A percentile compares a stretch with the other conserved stretches of the same genome.
These are phyloP conservation scores for Cydia strobilella DNA, from an alignment of 1,140 invertebrate genomes.

Conservation along the genomic window DNA sequence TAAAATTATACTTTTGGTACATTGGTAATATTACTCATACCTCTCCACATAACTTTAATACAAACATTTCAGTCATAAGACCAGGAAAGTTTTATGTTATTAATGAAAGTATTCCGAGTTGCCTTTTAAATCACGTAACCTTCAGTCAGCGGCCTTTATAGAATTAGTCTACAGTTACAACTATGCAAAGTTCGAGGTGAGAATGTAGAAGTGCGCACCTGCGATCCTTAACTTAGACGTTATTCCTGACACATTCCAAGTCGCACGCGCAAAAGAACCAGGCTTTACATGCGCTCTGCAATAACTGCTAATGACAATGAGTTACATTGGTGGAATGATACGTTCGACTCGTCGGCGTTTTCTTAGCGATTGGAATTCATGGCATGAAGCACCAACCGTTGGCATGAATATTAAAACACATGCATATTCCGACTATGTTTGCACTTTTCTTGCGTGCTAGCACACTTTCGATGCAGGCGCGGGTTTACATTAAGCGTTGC, in stretches of 20 bases:
- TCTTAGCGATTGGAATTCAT: background rate
- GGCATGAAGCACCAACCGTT: slow-evolving; percentile 6
- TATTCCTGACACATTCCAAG: background rate
- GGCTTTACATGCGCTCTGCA: too few relatives aligned
- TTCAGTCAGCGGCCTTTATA: slow-evolving; percentile 15
- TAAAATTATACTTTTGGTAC: too few relatives aligned
- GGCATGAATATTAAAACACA: slow-evolving; percentile 36
- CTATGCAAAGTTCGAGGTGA: slow-evolving; percentile 13
- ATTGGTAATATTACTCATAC: too few relatives aligned
- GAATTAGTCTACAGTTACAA: slow-evolving; percentile 2
- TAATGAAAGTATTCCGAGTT: background rate
- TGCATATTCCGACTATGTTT: slow-evolving; percentile 35
- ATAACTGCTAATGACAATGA: background rate
- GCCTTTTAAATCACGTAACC: background rate
- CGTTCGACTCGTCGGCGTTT: background rate
- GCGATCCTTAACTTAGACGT: slow-evolving; percentile 6
- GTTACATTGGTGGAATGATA: background rate
- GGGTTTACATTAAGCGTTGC: slow-evolving; percentile 3
- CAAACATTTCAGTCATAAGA: too few relatives aligned
- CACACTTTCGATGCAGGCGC: slow-evolving; percentile 22
- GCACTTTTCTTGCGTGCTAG: slow-evolving; percentile 34
- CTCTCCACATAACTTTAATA: too few relatives aligned
- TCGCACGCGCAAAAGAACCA: background rate
- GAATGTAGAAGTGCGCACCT: slow-evolving; percentile 5
- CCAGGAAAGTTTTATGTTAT: too few relatives aligned